Evolutionary conservation across 64 coral and sea anemone species (phyloP), one percentile per base, ranked within the genome.

Genomic region (Catalaphyllia jardinei): DNA sequence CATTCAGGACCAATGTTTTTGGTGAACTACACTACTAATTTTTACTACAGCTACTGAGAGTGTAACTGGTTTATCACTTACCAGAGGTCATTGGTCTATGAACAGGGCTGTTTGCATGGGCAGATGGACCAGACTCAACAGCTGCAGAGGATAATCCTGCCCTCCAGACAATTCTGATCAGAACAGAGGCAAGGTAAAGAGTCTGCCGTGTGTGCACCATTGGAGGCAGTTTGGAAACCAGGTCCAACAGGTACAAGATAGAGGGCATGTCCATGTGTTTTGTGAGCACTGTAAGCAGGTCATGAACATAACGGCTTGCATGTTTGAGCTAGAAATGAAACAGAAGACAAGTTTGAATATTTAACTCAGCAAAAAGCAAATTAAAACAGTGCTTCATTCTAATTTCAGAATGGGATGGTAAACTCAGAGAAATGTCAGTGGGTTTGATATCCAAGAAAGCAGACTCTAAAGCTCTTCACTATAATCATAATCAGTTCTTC

Each of bases 301-400:
- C 96, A 42, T 99, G 96, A 15, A 99, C 96, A 88, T 99, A 95
- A 67, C 96, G 94, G 57, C 96, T 99, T 15, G 93, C 96, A 91
- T 99, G 96, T 77, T 99, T 99, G 30, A 99, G 86, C 96, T 99
- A 82, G 1, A 90, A 73, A 24, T 29, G 10, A 86, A 89, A 59
- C 18, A 54, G 3, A n/a, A 28, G 22, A 11, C 65, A 69, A 14
- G 54, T 57, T 57, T 57, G 42, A 46, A 46, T 46, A 46, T 46
- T 46, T 5, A 46, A 46, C 42, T 7, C 42, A 46, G 42, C 42
- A 46, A 46, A 46, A 46, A 46, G 42, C 42, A 46, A 46, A n/a
- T n/a, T n/a, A n/a, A 46, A 46, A 46, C 0, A 5, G 42, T 46
- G 5, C 42, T 46, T 46, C 42, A 46, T 46, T 46, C 42, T 4